Evolutionary conservation across 2,113 vertebrate species (phyloP).

Genomic region (Pseudorhombus dupliciocellatus): DNA sequence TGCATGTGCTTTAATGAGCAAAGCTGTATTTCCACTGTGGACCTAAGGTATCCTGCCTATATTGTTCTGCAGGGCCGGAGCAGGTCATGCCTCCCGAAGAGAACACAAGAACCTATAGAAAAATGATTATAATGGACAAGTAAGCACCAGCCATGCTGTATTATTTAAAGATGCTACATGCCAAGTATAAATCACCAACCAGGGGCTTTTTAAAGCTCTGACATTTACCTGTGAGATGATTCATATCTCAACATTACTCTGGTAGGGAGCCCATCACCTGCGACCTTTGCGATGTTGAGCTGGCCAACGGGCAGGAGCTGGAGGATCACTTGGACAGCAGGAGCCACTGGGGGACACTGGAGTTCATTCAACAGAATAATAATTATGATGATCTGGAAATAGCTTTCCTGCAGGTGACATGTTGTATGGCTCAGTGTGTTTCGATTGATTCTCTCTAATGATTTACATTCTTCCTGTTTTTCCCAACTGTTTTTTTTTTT

Average conservation of each 20-base stretch:
- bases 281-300: conserved; percentile 68
- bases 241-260: not conserved
- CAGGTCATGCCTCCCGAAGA: conserved; percentile 17
- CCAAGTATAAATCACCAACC: not conserved
- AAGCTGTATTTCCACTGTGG: not conserved
- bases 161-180: not conserved
- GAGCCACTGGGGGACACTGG: conserved; percentile 72
- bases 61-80: conserved; percentile 41
- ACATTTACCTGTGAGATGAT: not conserved
- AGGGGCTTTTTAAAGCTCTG: not conserved
- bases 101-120: not conserved
- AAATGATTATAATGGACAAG: conserved; percentile 42
- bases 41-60: not conserved
- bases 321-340: conserved; percentile 68
- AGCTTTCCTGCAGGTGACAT: conserved; percentile 72
- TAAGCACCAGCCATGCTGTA: conserved; percentile 31
- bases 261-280: conserved; percentile 58
- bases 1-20: not conserved
- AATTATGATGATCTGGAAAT: conserved; percentile 67
- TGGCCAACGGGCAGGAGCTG: conserved; percentile 61
- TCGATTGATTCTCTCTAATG: not conserved
- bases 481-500: not conserved
- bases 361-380: conserved; percentile 70
- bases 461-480: not conserved
- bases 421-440: not conserved